Base-by-base conservation (phyloP, 2,113 vertebrate genomes). In the Leptobrachium ailaonicum region DNA sequence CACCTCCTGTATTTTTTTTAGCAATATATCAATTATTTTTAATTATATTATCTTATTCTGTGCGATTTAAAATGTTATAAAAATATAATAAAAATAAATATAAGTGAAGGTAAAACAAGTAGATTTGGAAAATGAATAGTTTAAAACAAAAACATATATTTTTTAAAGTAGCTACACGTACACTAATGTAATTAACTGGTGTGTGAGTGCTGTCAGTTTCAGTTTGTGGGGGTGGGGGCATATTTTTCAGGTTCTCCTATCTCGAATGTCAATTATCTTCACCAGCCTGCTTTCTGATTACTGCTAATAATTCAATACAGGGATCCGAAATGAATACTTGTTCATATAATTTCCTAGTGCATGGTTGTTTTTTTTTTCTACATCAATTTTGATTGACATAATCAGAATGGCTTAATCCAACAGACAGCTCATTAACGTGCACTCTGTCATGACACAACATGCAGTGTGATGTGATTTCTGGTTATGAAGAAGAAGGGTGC, bases 301-400 rank as follows among this genome's bases (percentile, higher is more conserved):
- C 64, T 42, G 64, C 47, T 67, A 76, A 76, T 67, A 76, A 67
- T 67, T 68, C 20, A 68, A 67, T 63, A 76, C 68, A 76, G 53
- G 47, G 75, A 76, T 76, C 75, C 68, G 67, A 76, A 67, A 76
- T 68, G n/a, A 76, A 68, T 56, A 76, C 47, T 56, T 67, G 74
- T 76, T 76, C 67, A 64, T 9, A 13, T 20, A 53, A 67, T 56
- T 56, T 68, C 75, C 63, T 41, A 56, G 60, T 20, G 45, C 64
- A n/a, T 41, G 45, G 40, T 66, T 66, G 32, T 20, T 47, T 13
- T 9, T 32, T 47, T 54, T 5, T 50, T 50, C 8, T 50, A 50
- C 47, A 50, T 4, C 4, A 8, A 40, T 54, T 67, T 32, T 42
- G 75, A 76, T 58, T 76, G 75, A 76, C 75, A 76, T 76, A 76